Conservation (phyloP, 2,113 vertebrate genomes). For the Urocolius indicus region DNA sequence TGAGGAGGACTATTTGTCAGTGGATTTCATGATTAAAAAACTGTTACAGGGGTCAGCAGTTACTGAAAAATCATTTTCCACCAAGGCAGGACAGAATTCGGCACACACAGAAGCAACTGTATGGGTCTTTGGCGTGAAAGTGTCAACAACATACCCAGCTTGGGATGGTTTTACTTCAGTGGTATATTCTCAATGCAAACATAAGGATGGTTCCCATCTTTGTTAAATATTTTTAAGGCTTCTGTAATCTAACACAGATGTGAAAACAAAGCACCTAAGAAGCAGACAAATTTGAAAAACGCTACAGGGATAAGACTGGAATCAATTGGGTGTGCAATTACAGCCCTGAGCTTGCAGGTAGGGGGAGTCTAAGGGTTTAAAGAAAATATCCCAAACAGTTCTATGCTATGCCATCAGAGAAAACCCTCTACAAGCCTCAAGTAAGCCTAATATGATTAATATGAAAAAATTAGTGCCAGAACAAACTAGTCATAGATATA, state of each 20-base stretch:
- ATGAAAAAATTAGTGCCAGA: background rate
- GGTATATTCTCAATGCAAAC: background rate
- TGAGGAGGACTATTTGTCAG: background rate
- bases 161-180: background rate
- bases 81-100: background rate
- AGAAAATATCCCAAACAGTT: background rate
- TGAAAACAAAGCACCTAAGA: background rate
- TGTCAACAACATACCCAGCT: background rate
- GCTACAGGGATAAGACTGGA: background rate
- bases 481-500: background rate
- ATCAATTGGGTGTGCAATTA: background rate
- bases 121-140: background rate
- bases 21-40: background rate
- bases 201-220: background rate
- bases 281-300: background rate
- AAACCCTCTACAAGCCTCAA: background rate
- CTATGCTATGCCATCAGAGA: background rate
- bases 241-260: background rate
- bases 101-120: background rate
- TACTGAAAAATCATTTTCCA: background rate
- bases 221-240: background rate
- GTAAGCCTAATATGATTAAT: background rate
- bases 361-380: background rate
- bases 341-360: rapidly evolving
- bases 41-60: background rate